Conservation (phyloP, 2,113 vertebrate species). For the Lipophrys pholis region DNA sequence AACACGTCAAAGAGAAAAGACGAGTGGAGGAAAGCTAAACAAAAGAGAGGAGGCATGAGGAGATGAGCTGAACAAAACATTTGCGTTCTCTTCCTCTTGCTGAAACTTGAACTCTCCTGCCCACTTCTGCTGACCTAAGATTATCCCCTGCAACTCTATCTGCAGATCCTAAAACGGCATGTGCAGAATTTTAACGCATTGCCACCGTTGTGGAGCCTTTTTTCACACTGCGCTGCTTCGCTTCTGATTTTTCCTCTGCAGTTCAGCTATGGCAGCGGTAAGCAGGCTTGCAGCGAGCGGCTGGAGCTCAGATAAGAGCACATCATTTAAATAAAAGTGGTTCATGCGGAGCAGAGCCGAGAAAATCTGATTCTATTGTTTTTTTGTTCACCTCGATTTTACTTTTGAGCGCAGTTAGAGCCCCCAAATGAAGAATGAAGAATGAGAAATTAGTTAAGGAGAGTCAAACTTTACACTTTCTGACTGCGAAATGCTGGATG, state of each 20-base stretch:
- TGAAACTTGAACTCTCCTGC: slow-evolving; percentile 32
- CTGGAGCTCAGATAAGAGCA: slow-evolving; percentile 9
- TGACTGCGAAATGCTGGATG: neutral
- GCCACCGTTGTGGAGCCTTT: neutral
- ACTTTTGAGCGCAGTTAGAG: slow-evolving; percentile 5
- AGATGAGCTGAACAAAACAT: neutral
- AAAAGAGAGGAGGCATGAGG: neutral
- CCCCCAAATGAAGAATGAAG: neutral
- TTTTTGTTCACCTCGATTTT: slow-evolving; percentile 6
- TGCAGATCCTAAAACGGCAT: slow-evolving; percentile 29
- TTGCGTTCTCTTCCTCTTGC: slow-evolving; percentile 26
- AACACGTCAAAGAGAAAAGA: neutral
- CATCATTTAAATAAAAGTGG: slow-evolving; percentile 29
- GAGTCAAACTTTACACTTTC: neutral
- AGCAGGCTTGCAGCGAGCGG: slow-evolving; percentile 29
- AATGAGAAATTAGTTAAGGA: neutral
- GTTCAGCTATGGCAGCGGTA: slow-evolving; percentile 21
- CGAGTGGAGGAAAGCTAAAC: neutral
- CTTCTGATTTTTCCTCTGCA: slow-evolving; percentile 20
- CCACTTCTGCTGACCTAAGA: slow-evolving; percentile 48
- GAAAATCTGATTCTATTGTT: neutral
- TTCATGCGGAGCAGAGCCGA: neutral
- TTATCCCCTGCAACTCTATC: slow-evolving; percentile 25
- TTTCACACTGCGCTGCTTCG: slow-evolving; percentile 12
- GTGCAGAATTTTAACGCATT: slow-evolving; percentile 24